Evolutionary conservation across 1,140 invertebrate genomes (phyloP).

Genomic region (Formica exsecta): DNA sequence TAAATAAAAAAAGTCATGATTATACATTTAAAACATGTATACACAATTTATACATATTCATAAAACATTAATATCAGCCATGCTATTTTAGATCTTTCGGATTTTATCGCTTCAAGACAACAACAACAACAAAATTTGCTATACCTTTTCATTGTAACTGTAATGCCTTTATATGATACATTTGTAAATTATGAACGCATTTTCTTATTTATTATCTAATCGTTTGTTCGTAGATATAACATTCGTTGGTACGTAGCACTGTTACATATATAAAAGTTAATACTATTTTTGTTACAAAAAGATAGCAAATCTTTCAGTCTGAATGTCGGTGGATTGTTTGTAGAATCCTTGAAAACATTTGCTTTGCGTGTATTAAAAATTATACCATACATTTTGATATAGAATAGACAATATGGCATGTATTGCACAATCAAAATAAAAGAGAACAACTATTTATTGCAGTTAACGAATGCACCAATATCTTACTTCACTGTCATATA

Average conservation of each 20-base stretch:
- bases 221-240: neutral
- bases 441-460: too few relatives aligned
- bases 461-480: neutral
- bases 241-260: neutral
- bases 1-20: too few relatives aligned
- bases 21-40: too few relatives aligned
- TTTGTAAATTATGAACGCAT: too few relatives aligned
- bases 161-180: too few relatives aligned
- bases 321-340: neutral
- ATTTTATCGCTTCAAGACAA: neutral
- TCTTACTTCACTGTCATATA: constrained; percentile 37
- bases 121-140: neutral
- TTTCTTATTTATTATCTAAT: too few relatives aligned
- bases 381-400: neutral
- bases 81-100: neutral
- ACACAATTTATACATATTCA: too few relatives aligned
- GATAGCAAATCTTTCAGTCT: neutral
- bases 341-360: neutral
- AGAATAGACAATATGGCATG: too few relatives aligned
- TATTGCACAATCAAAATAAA: too few relatives aligned
- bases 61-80: neutral
- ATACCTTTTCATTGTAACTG: neutral
- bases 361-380: neutral
- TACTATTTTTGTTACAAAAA: constrained; percentile 25
- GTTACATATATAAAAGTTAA: neutral